Base-by-base conservation (phyloP, 2,797 vertebrate species). In the Sebastes steindachneri region DNA sequence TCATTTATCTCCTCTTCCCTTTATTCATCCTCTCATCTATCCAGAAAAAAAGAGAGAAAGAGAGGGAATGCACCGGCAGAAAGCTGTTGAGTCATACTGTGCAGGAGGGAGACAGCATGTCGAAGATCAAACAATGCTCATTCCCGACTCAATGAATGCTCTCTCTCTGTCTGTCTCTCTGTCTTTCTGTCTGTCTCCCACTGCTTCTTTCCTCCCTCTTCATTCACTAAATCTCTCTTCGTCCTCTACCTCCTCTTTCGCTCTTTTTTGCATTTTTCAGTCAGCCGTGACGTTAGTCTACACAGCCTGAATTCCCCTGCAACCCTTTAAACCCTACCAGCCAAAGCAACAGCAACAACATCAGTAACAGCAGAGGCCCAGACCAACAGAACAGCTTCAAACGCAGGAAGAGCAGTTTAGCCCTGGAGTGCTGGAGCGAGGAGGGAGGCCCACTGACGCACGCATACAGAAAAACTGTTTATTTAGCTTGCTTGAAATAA, bases 311-410 rank as follows among this genome's bases (percentile, higher is more conserved):
- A 91, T 90, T 91, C 88, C 89, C 85, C 53, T 76, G 88, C 75
- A 91, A 71, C 77, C 70, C 63, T 83, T 80, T 73, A 79, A 87
- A 87, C 75, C 75, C 75, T 82, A 83, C 76, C 78, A 92, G 88
- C 76, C 80, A 86, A 77, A 83, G 89, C 78, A 84, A 72, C 65
- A 71, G 82, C 87, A 90, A 59, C 89, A 83, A 82, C 92, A 88
- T 82, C 86, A 87, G 84, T 59, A 87, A 77, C 80, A 83, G 65
- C 75, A 70, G 72, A 77, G 68, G 80, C 84, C 77, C 83, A 85
- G 63, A 82, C 88, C 82, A 88, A 82, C 84, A 77, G 71, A 87
- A 87, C 85, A 75, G 89, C 92, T 93, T 95, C 92, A 94, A 94
- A 94, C 83, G 88, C 75, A 79, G 80, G 78, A 91, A 86, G 86